Base-by-base conservation (phyloP, 1,140 invertebrate species). In the Rhopalosiphum padi region DNA sequence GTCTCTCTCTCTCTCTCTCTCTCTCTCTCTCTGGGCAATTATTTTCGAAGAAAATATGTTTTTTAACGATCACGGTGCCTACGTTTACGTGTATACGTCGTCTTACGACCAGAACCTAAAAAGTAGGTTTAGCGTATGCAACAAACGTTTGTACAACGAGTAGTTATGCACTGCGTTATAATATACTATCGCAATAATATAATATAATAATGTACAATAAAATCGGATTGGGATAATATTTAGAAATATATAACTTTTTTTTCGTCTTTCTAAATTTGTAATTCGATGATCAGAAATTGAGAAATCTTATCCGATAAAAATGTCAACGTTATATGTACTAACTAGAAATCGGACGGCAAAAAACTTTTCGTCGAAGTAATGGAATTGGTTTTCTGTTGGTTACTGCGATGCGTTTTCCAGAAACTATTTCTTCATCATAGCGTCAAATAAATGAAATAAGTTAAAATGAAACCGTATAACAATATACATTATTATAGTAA, bases 41-140 rank as follows among this genome's bases (percentile, higher is more conserved):
- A 89, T 53, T 53, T 53, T 37, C 8, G 87, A 89, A 89, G 21
- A 89, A 86, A 46, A 86, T 86, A 46, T 86, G 43, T 30, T 86
- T 86, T 46, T 85, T 85, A 85, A 85, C 41, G 83, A 85, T 43
- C 41, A 11, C 8, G 37, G 41, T 41, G 25, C 15, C 18, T 68
- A 77, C n/a, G 30, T 77, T 77, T 21, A 43, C 83, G 37, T 43
- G 3, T 0, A 41, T 85, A 85, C 82, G 35, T 85, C 37, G 37
- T 85, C 23, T 68, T n/a, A 30, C 60, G 30, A 77, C 11, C 83
- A 9, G 41, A 85, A 41, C 23, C 83, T 85, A 8, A 37, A 41
- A 41, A 41, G 9, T 15, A 41, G 83, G 41, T 43, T 85, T 85
- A 41, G 37, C 60, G 15, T n/a, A 68, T 68, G 30, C 30, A n/a